Evolutionary conservation across 2,113 vertebrate genomes (phyloP).

Genomic region (Athene noctua): DNA sequence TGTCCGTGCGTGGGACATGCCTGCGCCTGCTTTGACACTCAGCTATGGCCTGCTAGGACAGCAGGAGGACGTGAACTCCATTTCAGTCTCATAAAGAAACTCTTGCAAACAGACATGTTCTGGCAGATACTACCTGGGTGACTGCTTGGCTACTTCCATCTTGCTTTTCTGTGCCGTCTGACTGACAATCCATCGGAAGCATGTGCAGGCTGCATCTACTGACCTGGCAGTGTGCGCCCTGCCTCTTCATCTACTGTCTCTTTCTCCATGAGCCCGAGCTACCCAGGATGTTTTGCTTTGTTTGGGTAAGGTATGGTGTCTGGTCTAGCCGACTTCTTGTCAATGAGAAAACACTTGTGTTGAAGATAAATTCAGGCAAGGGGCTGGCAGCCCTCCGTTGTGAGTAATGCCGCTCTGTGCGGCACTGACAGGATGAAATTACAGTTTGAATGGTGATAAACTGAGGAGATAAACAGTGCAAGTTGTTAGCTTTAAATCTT

Average conservation of each 20-base stretch:
- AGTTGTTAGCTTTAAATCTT: not conserved
- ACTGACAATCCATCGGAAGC: not conserved
- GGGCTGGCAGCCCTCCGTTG: not conserved
- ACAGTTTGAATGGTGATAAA: not conserved
- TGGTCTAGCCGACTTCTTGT: not conserved
- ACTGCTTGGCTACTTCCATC: not conserved
- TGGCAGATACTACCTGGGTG: not conserved
- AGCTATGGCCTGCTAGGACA: not conserved
- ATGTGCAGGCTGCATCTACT: not conserved
- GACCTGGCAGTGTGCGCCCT: accelerated
- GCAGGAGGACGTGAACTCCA: not conserved
- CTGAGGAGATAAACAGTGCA: not conserved
- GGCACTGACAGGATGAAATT: not conserved
- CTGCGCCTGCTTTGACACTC: not conserved
- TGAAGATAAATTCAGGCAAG: not conserved
- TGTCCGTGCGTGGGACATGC: not conserved
- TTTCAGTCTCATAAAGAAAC: not conserved
- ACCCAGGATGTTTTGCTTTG: not conserved
- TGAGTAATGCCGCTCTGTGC: not conserved
- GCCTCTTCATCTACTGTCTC: not conserved
- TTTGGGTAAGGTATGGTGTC: not conserved
- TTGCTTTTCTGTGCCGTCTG: not conserved
- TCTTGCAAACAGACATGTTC: not conserved
- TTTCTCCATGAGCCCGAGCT: accelerated
- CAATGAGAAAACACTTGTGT: not conserved